A percentile compares a stretch with the other conserved stretches of the same genome.
phyloP scores from a whole-genome alignment of 2,888 invertebrate species.

The Drosophila silvestris region DNA sequence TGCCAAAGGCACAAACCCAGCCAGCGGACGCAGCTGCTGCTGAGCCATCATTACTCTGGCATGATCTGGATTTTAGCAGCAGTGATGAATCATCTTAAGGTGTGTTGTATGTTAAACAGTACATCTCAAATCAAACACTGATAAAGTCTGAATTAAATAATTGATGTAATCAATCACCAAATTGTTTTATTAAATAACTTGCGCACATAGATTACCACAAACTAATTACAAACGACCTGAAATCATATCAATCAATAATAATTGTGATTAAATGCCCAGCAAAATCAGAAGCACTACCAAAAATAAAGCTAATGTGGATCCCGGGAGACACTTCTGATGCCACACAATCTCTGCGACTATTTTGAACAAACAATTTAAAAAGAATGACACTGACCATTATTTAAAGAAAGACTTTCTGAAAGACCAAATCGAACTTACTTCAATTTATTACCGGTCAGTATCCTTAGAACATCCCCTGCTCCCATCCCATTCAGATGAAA shows the following conservation, averaged over 20 bases:
- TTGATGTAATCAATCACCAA: background rate
- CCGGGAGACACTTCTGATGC: too few species aligned
- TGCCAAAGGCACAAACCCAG: background rate
- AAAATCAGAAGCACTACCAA: background rate
- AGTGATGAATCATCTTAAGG: background rate
- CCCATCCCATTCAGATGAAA: too few species aligned
- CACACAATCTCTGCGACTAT: background rate
- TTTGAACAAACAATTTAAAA: background rate
- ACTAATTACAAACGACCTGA: background rate
- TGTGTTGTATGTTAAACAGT: background rate
- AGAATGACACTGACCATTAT: background rate
- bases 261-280: background rate
- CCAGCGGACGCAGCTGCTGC: background rate
- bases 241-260: background rate
- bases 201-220: background rate
- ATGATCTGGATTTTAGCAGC: background rate
- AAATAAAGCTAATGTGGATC: background rate
- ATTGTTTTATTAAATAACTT: too few species aligned
- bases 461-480: background rate
- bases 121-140: background rate
- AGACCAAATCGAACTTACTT: too few species aligned
- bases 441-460: too few species aligned
- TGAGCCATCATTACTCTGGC: background rate
- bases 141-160: background rate
- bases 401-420: background rate